A percentile compares a stretch with the other conserved stretches of the same genome.
Evolutionary conservation across 1,140 invertebrate genomes (phyloP).

Genomic region (Psilanteris sp.): DNA sequence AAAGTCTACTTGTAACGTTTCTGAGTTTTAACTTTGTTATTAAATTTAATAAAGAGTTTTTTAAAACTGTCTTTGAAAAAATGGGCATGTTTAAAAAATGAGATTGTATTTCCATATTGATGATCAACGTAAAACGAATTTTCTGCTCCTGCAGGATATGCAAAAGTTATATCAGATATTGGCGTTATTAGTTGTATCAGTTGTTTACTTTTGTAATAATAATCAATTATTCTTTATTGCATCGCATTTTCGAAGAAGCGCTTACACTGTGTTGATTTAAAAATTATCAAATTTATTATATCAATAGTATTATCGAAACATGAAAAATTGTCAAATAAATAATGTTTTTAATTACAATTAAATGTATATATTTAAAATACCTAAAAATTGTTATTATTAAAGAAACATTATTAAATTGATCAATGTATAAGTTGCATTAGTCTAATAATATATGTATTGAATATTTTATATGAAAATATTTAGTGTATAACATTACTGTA

Average conservation of each 20-base stretch:
- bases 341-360: too few relatives aligned
- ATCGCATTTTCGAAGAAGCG: not conserved
- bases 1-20: slow-evolving; percentile 30
- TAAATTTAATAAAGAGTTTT: slow-evolving; percentile 51
- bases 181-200: slow-evolving; percentile 31
- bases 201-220: slow-evolving; percentile 34
- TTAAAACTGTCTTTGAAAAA: slow-evolving; percentile 37
- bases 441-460: too few relatives aligned
- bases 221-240: slow-evolving; percentile 26
- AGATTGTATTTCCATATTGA: slow-evolving; percentile 28
- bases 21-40: slow-evolving; percentile 14
- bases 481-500: too few relatives aligned
- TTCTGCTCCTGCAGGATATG: slow-evolving; percentile 16
- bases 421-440: too few relatives aligned
- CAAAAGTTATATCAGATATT: slow-evolving; percentile 32
- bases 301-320: too few relatives aligned
- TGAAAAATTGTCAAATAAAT: not conserved
- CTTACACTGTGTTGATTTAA: too few relatives aligned
- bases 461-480: too few relatives aligned
- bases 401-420: too few relatives aligned
- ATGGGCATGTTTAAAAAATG: slow-evolving; percentile 30
- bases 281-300: too few relatives aligned
- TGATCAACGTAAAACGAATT: slow-evolving; percentile 47
- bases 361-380: too few relatives aligned
- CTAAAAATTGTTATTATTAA: too few relatives aligned